Percentiles rank a stretch among this genome's conserved stretches.
Evolutionary conservation across 2,113 vertebrate genomes (phyloP).

Genomic region (Tetrax tetrax): DNA sequence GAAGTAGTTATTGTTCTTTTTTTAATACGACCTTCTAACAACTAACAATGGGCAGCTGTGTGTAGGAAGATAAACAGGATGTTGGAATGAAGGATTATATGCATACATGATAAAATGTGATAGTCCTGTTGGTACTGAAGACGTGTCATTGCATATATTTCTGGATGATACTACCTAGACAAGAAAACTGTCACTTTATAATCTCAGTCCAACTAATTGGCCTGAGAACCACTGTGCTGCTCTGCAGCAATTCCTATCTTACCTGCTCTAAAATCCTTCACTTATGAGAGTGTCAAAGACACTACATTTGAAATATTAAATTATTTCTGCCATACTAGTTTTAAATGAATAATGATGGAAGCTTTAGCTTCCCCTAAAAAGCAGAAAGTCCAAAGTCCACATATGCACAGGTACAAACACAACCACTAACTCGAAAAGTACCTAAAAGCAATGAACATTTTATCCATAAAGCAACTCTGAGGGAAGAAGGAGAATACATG

Average conservation of each 20-base stretch:
- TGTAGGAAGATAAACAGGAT: slow-evolving; percentile 43
- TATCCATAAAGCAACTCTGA: not conserved
- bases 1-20: not conserved
- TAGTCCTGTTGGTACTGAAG: not conserved
- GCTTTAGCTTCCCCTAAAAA: not conserved
- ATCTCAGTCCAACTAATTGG: not conserved
- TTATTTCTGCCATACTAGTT: not conserved
- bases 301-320: not conserved
- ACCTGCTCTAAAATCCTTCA: not conserved
- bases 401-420: not conserved
- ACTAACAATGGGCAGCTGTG: not conserved
- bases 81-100: not conserved
- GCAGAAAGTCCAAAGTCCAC: not conserved
- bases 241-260: not conserved
- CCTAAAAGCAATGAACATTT: not conserved
- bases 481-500: not conserved
- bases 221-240: not conserved
- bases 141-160: not conserved
- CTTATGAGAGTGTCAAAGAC: rapidly evolving
- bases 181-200: not conserved
- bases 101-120: not conserved
- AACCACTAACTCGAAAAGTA: not conserved
- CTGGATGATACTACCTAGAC: not conserved
- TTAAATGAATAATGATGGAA: not conserved
- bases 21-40: not conserved